Conservation (phyloP, 92 coral and sea anemone genomes). For the Zoanthus gigantus region DNA sequence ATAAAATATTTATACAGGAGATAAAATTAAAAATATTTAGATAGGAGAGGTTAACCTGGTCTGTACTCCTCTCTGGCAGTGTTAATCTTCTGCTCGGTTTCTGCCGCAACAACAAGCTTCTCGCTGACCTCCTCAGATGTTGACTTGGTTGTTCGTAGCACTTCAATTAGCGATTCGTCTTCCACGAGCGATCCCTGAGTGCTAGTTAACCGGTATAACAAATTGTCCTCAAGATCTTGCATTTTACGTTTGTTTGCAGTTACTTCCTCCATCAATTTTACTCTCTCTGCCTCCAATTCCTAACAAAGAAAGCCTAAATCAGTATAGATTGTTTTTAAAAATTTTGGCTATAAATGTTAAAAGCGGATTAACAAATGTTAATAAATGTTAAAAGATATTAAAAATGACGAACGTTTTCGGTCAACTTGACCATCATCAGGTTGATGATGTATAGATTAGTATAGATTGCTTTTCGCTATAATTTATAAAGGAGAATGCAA, state of each 20-base stretch:
- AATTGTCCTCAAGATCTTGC: conserved; percentile 97
- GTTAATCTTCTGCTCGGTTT: conserved; percentile 97
- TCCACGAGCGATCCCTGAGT: conserved; percentile 99
- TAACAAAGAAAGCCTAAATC: conserved; percentile 17
- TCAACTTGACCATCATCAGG: too few species aligned
- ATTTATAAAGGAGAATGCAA: too few species aligned
- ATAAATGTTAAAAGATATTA: too few species aligned
- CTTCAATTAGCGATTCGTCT: conserved; percentile 97
- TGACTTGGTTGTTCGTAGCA: conserved; percentile 90
- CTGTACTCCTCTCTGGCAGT: conserved; percentile 97
- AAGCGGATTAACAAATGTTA: too few species aligned
- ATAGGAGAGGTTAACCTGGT: conserved; percentile 75
- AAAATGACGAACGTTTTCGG: background rate
- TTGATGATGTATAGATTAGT: too few species aligned
- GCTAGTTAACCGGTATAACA: conserved; percentile 93
- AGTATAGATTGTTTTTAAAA: too few species aligned
- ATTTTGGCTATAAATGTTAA: too few species aligned
- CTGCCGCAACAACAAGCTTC: conserved; percentile 95
- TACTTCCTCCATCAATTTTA: conserved; percentile 99
- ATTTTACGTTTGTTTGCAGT: conserved; percentile 98
- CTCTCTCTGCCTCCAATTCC: conserved; percentile 98
- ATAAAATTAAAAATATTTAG: background rate
- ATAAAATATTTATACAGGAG: background rate
- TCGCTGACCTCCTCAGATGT: conserved; percentile 99
- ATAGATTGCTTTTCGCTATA: too few species aligned